Conservation (phyloP, 2,113 vertebrate genomes). For the Sisor rabdophorus region DNA sequence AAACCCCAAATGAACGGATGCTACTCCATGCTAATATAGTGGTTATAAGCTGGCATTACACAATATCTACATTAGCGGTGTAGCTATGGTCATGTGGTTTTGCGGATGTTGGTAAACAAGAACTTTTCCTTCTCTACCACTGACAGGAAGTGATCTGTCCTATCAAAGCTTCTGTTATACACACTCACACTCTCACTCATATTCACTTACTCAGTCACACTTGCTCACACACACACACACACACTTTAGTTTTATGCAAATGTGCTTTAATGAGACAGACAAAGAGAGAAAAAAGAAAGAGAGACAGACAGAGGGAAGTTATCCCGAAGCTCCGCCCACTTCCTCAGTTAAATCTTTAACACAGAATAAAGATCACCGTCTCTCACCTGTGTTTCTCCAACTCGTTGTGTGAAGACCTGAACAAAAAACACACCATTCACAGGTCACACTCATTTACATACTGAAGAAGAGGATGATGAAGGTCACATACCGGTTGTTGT, state of each 20-base stretch:
- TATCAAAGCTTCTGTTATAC: too few species aligned
- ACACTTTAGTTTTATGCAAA: too few species aligned
- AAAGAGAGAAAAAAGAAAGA: too few species aligned
- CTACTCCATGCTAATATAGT: neutral
- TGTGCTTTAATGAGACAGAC: too few species aligned
- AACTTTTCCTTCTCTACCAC: neutral
- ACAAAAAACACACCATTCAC: constrained; percentile 47
- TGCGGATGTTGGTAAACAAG: constrained; percentile 19
- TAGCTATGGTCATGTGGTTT: neutral
- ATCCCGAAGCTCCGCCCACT: too few species aligned
- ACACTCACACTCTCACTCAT: too few species aligned
- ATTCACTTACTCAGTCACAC: too few species aligned
- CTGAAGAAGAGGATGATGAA: neutral
- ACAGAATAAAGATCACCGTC: neutral
- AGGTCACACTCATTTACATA: neutral
- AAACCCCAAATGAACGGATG: neutral
- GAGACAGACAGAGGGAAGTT: too few species aligned
- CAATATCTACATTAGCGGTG: neutral
- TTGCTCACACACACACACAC: too few species aligned
- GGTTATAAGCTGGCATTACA: neutral
- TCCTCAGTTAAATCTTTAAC: too few species aligned
- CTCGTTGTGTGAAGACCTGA: constrained; percentile 96
- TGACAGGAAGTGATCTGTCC: neutral
- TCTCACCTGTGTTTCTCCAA: constrained; percentile 98
- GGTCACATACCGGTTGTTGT: constrained; percentile 78